Conservation (phyloP, 2,113 vertebrate genomes). For the Oreochromis niloticus region DNA sequence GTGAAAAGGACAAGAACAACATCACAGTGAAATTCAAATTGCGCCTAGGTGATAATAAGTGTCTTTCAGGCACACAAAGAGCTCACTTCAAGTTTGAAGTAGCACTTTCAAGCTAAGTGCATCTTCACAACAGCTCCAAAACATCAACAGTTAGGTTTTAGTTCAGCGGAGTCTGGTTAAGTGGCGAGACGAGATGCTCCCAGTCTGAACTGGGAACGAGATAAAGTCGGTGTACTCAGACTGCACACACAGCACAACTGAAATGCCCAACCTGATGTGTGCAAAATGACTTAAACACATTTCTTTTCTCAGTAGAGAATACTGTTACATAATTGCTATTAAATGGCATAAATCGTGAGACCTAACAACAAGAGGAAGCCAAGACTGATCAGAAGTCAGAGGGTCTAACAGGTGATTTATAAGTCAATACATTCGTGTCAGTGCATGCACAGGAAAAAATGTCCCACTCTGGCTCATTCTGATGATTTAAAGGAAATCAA, state of each 20-base stretch:
- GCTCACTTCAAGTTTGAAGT: not conserved
- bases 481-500: not conserved
- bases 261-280: not conserved
- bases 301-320: not conserved
- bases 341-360: not conserved
- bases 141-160: not conserved
- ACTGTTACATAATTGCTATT: not conserved
- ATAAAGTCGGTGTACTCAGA: not conserved
- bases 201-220: not conserved
- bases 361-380: not conserved
- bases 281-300: fast-evolving
- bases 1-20: not conserved
- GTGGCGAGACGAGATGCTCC: not conserved
- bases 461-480: not conserved
- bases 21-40: not conserved
- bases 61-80: not conserved
- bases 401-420: not conserved
- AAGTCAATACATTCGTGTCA: not conserved
- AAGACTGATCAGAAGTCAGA: not conserved
- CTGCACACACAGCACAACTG: not conserved
- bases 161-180: not conserved
- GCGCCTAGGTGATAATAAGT: not conserved
- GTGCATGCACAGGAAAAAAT: not conserved
- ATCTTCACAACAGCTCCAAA: not conserved
- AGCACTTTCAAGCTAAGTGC: not conserved